Percentiles rank a stretch among this genome's conserved stretches.
Evolutionary conservation across 2,113 vertebrate genomes (phyloP).

Genomic region (Actenoides lindsayi): DNA sequence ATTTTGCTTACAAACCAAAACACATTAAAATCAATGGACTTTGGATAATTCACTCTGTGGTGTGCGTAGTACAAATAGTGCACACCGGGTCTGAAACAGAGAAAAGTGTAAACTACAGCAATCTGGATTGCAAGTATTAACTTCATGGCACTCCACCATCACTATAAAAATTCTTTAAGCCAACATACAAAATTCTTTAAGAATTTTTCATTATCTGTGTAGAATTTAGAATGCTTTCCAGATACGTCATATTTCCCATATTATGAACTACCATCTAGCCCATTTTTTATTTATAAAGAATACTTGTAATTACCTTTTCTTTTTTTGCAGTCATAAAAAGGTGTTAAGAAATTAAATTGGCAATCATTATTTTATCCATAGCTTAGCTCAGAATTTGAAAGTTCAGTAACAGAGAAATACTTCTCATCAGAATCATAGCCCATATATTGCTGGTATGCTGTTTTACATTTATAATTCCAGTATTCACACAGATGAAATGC

Average conservation of each 20-base stretch:
- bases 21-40: constrained; percentile 88
- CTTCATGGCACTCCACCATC: constrained; percentile 81
- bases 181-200: constrained; percentile 70
- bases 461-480: constrained; percentile 45
- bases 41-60: constrained; percentile 85
- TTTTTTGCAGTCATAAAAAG: constrained; percentile 66
- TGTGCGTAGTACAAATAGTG: constrained; percentile 73
- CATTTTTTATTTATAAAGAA: constrained; percentile 61
- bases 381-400: constrained; percentile 59
- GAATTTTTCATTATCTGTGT: constrained; percentile 46
- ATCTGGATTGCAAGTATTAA: constrained; percentile 86
- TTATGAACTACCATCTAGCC: constrained; percentile 22
- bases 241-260: constrained; percentile 40
- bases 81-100: constrained; percentile 78
- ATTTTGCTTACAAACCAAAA: constrained; percentile 86
- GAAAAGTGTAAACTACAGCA: constrained; percentile 91
- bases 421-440: constrained; percentile 61
- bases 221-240: constrained; percentile 65
- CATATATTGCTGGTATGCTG: constrained; percentile 75
- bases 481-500: constrained; percentile 64
- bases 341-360: constrained; percentile 54
- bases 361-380: constrained; percentile 44
- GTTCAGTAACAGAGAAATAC: constrained; percentile 50
- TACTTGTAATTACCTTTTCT: neutral
- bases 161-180: constrained; percentile 76